Percentiles rank a stretch among this genome's conserved stretches.
Conservation (phyloP, 2,888 invertebrate genomes). For the Orthosia incerta region DNA sequence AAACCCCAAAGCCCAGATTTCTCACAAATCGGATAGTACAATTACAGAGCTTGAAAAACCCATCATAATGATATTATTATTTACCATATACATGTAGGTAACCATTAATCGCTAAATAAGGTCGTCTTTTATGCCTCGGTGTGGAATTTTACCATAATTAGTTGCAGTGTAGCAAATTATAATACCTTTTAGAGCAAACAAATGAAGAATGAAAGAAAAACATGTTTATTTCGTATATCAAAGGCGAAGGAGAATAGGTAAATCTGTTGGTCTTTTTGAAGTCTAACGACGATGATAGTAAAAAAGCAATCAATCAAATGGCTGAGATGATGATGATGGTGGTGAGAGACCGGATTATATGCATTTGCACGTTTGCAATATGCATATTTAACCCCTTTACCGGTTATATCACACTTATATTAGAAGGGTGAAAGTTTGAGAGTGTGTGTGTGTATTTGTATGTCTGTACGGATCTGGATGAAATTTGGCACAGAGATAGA, state of each 20-base stretch:
- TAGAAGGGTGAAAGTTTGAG: too few relatives aligned
- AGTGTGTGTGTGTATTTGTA: too few relatives aligned
- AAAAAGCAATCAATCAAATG: too few relatives aligned
- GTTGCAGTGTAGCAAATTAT: background rate
- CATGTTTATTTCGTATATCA: background rate
- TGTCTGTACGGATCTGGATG: too few relatives aligned
- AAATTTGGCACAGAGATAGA: too few relatives aligned
- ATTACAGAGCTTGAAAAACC: conserved; percentile 15
- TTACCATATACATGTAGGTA: background rate
- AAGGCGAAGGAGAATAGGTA: too few relatives aligned
- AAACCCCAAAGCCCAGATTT: background rate
- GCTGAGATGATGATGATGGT: too few relatives aligned
- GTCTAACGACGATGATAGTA: background rate
- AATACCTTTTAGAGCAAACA: background rate
- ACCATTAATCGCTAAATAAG: background rate
- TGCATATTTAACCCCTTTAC: too few relatives aligned
- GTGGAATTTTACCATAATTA: conserved; percentile 2
- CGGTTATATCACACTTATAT: too few relatives aligned
- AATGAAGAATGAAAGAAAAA: background rate
- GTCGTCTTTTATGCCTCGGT: background rate
- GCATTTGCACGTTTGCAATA: too few relatives aligned
- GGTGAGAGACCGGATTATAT: too few relatives aligned
- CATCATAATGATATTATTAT: background rate
- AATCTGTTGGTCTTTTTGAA: background rate
- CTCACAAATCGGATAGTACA: background rate